Evolutionary conservation across 1,140 invertebrate species (phyloP).

Genomic region (Drosophila sucinea): DNA sequence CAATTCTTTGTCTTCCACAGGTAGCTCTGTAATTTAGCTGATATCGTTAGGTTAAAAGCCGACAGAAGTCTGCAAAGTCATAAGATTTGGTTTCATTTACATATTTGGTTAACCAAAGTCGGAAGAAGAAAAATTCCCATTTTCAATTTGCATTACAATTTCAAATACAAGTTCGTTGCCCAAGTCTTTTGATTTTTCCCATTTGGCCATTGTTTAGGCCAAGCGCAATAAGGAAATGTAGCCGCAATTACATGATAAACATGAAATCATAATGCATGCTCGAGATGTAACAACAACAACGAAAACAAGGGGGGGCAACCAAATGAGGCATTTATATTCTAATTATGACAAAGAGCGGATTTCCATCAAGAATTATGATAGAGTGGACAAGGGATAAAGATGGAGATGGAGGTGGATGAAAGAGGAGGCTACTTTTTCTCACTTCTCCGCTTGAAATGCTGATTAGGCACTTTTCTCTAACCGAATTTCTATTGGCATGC

Average conservation of each 20-base stretch:
- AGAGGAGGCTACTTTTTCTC: slow-evolving; percentile 46
- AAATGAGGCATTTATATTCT: slow-evolving; percentile 71
- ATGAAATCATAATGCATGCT: slow-evolving; percentile 39
- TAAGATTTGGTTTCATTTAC: neutral
- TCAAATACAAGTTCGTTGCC: slow-evolving; percentile 34
- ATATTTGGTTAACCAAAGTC: neutral
- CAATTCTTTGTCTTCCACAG: too few species aligned
- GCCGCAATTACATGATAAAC: slow-evolving; percentile 52
- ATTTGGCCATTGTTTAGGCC: slow-evolving; percentile 16
- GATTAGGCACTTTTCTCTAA: slow-evolving; percentile 65
- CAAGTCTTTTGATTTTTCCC: slow-evolving; percentile 51
- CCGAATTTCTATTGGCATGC: slow-evolving; percentile 59
- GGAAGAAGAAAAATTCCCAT: slow-evolving; percentile 1
- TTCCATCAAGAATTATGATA: slow-evolving; percentile 57
- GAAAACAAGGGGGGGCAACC: slow-evolving; percentile 29
- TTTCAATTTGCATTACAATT: slow-evolving; percentile 1
- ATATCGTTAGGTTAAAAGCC: neutral
- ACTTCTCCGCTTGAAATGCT: slow-evolving; percentile 52
- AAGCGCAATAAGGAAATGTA: slow-evolving; percentile 66
- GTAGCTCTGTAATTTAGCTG: neutral
- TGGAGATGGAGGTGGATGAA: neutral
- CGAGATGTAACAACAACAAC: slow-evolving; percentile 57
- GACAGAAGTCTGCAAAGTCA: neutral
- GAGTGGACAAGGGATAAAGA: neutral
- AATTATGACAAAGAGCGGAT: slow-evolving; percentile 55